Evolutionary conservation across 2,113 vertebrate species (phyloP), one percentile per base, ranked within the genome.

Genomic region (Gobius niger): DNA sequence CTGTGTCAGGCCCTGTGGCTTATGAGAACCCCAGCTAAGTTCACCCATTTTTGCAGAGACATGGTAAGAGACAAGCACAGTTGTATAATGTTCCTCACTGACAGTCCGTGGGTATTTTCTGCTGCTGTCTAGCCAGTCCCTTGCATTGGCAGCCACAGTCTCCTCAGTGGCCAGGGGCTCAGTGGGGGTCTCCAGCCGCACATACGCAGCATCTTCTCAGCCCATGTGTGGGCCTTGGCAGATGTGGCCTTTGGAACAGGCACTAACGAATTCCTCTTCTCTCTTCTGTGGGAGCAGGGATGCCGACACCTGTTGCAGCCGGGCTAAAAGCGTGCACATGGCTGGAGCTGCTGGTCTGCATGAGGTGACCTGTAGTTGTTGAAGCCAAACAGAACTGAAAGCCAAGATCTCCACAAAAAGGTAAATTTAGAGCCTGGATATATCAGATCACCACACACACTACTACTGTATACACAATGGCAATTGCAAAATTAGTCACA

Each of bases 151-250:
- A 78, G 24, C 44, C 47, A 47, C 51, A 57, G 70, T 68, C 73
- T 63, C 68, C 76, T 84, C 82, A 47, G 75, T 42, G 85, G 78
- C 82, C 85, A 85, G 73, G 77, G 74, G 81, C 83, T 82, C 72
- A 53, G 50, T 15, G 47, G 60, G 66, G 72, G 19, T 47, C 50
- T 68, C 18, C 59, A 62, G 50, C 67, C 60, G 24, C 67, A 73
- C 47, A 64, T 63, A 64, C 46, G 42, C 46, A 59, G 62, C 72
- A 63, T 61, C 56, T 56, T 72, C 64, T 47, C 67, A 19, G 14
- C 63, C 72, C 49, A 53, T 16, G 34, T 65, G 44, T 63, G 63
- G 70, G 68, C 77, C 56, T 76, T 87, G 84, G 83, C 84, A 85
- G 79, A 82, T 83, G 85, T 83, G 75, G 59, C 46, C 24, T 50